Evolutionary conservation across 2,888 invertebrate genomes (phyloP).

Genomic region (Netelia virgata): DNA sequence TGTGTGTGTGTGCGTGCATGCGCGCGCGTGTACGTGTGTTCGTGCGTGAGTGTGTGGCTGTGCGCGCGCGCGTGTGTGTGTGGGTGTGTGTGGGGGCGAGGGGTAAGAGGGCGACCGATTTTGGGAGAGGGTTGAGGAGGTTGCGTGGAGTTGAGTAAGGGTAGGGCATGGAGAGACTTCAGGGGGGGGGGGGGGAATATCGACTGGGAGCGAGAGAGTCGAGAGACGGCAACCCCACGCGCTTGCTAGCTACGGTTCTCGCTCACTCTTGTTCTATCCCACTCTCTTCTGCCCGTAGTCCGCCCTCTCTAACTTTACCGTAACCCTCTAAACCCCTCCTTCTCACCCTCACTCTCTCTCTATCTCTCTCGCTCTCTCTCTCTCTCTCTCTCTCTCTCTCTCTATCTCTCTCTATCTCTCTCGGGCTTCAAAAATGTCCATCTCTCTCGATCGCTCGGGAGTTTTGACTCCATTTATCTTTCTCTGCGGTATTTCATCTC

Average conservation of each 20-base stretch:
- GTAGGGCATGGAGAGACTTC: conserved; percentile 67
- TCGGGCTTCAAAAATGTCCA: not conserved
- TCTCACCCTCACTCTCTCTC: conserved; percentile 21
- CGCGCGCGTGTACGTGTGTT: conserved; percentile 26
- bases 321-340: not conserved
- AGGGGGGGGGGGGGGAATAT: conserved; percentile 69
- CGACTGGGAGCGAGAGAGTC: conserved; percentile 71
- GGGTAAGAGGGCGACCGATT: conserved; percentile 19
- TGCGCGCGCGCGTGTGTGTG: conserved; percentile 4
- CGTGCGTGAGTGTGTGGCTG: not conserved
- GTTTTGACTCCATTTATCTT: conserved; percentile 50
- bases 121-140: conserved; percentile 48
- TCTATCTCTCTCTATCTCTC: conserved; percentile 23
- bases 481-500: conserved; percentile 39
- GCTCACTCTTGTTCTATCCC: conserved; percentile 50
- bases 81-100: not conserved
- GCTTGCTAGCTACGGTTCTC: conserved; percentile 61
- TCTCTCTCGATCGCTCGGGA: conserved; percentile 24
- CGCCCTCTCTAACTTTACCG: conserved; percentile 1
- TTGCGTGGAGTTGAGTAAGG: conserved; percentile 70
- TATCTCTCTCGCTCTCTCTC: conserved; percentile 51
- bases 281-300: conserved; percentile 29
- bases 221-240: conserved; percentile 69
- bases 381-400: conserved; percentile 42
- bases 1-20: conserved; percentile 32